Conservation (phyloP, 1,140 invertebrate species). For the Drosophila biarmipes region DNA sequence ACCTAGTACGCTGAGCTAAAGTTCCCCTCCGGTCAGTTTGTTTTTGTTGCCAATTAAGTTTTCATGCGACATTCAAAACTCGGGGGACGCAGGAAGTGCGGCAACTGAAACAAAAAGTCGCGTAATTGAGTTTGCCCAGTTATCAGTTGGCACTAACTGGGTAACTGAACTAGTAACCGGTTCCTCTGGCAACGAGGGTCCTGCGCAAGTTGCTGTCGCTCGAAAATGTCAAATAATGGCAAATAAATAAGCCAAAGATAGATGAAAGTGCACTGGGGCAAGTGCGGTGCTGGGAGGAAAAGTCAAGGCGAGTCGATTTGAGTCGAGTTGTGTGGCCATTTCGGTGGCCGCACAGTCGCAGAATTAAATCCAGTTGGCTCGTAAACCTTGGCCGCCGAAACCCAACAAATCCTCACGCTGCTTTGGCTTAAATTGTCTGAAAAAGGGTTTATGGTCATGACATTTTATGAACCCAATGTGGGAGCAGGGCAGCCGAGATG, state of each 20-base stretch:
- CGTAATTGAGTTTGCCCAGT: slow-evolving; percentile 66
- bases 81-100: not conserved
- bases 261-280: slow-evolving; percentile 29
- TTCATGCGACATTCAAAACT: slow-evolving; percentile 27
- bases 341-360: slow-evolving; percentile 71
- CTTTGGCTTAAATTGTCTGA: slow-evolving; percentile 81
- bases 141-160: slow-evolving; percentile 40
- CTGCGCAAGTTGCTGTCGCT: slow-evolving; percentile 31
- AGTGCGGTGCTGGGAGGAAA: not conserved
- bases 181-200: slow-evolving; percentile 7
- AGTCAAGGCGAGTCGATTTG: slow-evolving; percentile 35
- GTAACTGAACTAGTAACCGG: slow-evolving; percentile 11
- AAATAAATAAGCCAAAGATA: slow-evolving; percentile 51
- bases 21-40: not conserved
- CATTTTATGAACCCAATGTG: slow-evolving; percentile 70
- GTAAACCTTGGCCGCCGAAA: slow-evolving; percentile 65
- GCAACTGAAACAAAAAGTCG: slow-evolving; percentile 36
- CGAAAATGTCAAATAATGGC: slow-evolving; percentile 53
- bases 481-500: slow-evolving; percentile 26
- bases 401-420: slow-evolving; percentile 67
- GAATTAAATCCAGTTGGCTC: slow-evolving; percentile 78
- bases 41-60: slow-evolving; percentile 18
- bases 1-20: not conserved
- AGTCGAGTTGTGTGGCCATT: slow-evolving; percentile 70
- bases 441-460: slow-evolving; percentile 81